Conservation (phyloP, 2,888 invertebrate genomes). For the Litoditis marina region DNA sequence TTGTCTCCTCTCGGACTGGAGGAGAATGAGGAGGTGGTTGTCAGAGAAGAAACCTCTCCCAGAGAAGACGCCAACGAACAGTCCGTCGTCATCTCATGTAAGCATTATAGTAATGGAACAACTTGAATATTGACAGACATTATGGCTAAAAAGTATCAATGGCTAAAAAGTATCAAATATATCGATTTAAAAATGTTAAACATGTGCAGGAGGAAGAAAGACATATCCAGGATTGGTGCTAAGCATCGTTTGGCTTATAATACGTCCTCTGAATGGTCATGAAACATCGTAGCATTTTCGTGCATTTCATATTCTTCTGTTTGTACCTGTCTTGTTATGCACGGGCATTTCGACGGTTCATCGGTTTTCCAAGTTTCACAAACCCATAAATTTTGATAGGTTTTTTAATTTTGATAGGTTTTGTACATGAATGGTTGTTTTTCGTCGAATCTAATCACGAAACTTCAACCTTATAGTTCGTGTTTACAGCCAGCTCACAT, state of each 20-base stretch:
- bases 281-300: no score
- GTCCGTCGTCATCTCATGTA: background rate
- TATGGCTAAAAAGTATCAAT: background rate
- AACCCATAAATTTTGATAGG: no score
- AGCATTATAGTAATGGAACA: background rate
- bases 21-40: constrained; percentile 42
- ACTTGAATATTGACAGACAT: background rate
- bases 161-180: no score
- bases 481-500: no score
- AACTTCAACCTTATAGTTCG: no score
- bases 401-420: no score
- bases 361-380: background rate
- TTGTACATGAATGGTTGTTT: no score
- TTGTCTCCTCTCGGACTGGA: constrained; percentile 47
- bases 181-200: no score
- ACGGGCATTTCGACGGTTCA: background rate
- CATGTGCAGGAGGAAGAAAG: constrained; percentile 5
- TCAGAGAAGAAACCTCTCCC: constrained; percentile 13
- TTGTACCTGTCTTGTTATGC: background rate
- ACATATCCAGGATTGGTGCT: no score
- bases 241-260: no score
- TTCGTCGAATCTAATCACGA: no score
- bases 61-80: background rate
- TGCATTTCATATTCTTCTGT: no score
- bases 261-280: background rate